These are phyloP conservation scores for Amazona guildingii DNA, from an alignment of 2,113 vertebrate species.

Conservation along the genomic window DNA sequence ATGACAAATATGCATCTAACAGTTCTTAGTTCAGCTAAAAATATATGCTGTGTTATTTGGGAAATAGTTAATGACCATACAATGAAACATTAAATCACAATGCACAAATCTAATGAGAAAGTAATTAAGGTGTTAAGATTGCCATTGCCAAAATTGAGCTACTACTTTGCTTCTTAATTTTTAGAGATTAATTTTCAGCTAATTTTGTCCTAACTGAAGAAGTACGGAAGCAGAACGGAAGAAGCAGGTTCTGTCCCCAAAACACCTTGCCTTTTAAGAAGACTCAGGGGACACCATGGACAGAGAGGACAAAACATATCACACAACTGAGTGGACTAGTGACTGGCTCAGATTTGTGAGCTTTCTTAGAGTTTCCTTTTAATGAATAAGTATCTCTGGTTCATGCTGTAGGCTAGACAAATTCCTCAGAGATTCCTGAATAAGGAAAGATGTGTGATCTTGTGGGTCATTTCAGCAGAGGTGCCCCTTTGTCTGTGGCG, in stretches of 20 bases:
- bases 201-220: neutral
- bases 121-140: conserved; percentile 15
- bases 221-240: neutral
- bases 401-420: neutral
- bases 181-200: neutral
- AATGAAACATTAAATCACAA: neutral
- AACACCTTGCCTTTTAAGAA: neutral
- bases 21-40: neutral
- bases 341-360: neutral
- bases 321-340: neutral
- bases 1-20: neutral
- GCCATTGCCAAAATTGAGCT: neutral
- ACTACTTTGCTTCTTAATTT: neutral
- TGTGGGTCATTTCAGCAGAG: neutral
- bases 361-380: neutral
- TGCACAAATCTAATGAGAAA: neutral
- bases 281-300: neutral
- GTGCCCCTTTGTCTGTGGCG: neutral
- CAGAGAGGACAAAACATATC: neutral
- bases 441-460: neutral
- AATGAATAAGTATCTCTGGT: neutral
- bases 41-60: neutral
- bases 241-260: neutral
- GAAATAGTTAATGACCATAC: neutral
- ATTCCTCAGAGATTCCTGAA: neutral